Evolutionary conservation across 2,113 vertebrate species (phyloP), one percentile per base, ranked within the genome.

Genomic region (Paramisgurnus dabryanus): DNA sequence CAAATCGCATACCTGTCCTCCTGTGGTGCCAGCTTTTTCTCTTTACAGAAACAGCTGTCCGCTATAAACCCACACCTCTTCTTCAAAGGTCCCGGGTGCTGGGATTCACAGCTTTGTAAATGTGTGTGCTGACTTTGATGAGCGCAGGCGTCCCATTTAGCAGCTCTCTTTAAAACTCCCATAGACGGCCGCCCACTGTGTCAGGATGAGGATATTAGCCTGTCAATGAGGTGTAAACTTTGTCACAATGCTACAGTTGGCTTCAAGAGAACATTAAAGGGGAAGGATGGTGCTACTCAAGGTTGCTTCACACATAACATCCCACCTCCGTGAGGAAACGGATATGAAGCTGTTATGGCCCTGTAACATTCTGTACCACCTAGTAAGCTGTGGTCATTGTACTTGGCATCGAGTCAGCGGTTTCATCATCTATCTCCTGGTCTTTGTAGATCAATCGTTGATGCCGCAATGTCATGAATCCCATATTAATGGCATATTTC

Each of bases 141-240:
- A 88, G 89, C 75, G n/a, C 82, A 87, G 86, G 91, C 86, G 88
- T 85, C 84, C 86, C 70, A 82, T 86, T 86, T 88, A 86, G 85
- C 91, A 88, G 90, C 85, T 90, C 82, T 76, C 77, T 87, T 82
- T 71, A 88, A 89, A 86, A 55, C 75, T 84, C 87, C 86, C 78
- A 83, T 84, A 83, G 85, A 83, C 61, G 22, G 22, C 76, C 75
- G 82, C 79, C 86, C 80, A 84, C 80, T 82, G 81, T 80, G 77
- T 65, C 83, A 86, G 86, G 86, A 87, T 82, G 83, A 86, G 88
- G 88, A 89, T 88, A 89, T 92, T 90, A 90, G 86, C 84, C 85
- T 89, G 89, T 91, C 91, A 90, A 77, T 66, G 72, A 80, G 88
- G 86, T 88, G 91, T 84, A 81, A 89, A 82, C 83, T 87, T 87